Conservation (phyloP, 2,113 vertebrate species). For the Protobothrops flavoviridis region DNA sequence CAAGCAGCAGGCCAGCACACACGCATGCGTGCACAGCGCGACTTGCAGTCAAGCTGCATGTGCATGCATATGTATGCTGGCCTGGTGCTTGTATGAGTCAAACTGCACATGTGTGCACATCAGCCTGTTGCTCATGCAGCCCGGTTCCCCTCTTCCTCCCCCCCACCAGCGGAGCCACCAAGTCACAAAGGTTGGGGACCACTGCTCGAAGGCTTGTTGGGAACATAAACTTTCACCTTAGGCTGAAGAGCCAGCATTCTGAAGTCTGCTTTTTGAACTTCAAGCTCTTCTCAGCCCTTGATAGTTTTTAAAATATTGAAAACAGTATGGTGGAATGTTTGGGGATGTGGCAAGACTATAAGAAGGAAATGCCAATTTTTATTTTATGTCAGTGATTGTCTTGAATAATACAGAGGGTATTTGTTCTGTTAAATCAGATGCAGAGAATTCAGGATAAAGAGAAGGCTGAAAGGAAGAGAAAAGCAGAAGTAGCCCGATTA, state of each 20-base stretch:
- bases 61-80: too few relatives aligned
- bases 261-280: not conserved
- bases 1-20: not conserved
- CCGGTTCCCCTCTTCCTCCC: not conserved
- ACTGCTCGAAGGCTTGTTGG: not conserved
- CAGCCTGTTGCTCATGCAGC: not conserved
- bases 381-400: not conserved
- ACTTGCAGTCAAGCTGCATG: not conserved
- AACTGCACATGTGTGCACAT: too few relatives aligned
- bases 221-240: not conserved
- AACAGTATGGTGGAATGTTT: not conserved
- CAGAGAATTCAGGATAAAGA: constrained; percentile 91
- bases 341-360: not conserved
- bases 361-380: not conserved
- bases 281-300: not conserved
- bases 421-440: constrained; percentile 40
- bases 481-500: constrained; percentile 92
- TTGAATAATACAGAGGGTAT: not conserved
- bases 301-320: not conserved
- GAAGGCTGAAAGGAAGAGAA: constrained; percentile 93
- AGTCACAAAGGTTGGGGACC: not conserved
- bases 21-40: not conserved
- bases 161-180: not conserved
- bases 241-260: not conserved
- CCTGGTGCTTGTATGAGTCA: too few relatives aligned